phyloP scores from a whole-genome alignment of 2,888 invertebrate species.

The Aelia acuminata region DNA sequence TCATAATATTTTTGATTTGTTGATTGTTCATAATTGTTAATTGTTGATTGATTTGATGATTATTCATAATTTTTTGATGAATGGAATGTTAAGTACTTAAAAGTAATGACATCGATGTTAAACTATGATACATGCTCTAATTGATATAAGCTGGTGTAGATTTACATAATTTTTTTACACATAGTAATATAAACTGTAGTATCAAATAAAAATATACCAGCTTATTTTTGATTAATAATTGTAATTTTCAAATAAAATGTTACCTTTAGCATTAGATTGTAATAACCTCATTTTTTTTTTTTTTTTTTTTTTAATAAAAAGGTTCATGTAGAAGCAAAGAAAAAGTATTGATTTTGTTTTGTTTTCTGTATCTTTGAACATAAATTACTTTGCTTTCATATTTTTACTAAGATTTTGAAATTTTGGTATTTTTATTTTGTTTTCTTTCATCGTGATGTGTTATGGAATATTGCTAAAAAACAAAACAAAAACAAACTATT shows the following conservation, averaged over 20 bases:
- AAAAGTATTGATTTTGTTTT: not conserved
- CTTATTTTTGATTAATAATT: not conserved
- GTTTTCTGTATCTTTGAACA: not conserved
- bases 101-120: not conserved
- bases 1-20: too few species aligned
- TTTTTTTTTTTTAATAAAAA: not conserved
- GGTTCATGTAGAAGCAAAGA: not conserved
- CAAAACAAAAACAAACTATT: slow-evolving; percentile 43
- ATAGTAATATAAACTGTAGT: slow-evolving; percentile 16
- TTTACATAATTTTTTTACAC: not conserved
- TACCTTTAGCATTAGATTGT: not conserved
- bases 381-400: not conserved
- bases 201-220: slow-evolving; percentile 1
- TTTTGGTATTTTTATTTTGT: not conserved
- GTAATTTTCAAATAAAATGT: not conserved
- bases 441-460: slow-evolving; percentile 4
- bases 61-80: too few species aligned
- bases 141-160: not conserved
- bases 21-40: too few species aligned
- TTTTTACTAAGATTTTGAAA: not conserved
- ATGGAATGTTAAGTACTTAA: too few species aligned
- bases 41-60: too few species aligned
- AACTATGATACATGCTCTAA: not conserved
- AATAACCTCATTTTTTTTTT: not conserved
- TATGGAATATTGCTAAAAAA: slow-evolving; percentile 28